These are phyloP conservation scores for Crioceris asparagi DNA, from an alignment of 2,888 invertebrate species.

Conservation along the genomic window DNA sequence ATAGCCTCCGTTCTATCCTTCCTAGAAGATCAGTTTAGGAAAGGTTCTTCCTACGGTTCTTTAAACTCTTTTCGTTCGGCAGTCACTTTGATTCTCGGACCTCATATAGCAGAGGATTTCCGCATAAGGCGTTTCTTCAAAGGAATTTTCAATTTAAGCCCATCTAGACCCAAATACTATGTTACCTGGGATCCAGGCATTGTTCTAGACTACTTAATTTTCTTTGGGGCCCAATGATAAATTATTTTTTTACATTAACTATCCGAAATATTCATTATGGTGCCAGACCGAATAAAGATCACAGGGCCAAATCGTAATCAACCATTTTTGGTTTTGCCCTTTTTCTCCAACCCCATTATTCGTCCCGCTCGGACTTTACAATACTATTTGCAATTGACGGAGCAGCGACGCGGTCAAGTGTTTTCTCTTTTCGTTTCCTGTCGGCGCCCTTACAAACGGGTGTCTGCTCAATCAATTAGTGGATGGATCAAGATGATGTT, in stretches of 20 bases:
- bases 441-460: no score
- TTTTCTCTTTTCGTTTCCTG: no score
- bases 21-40: conserved; percentile 7
- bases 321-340: background rate
- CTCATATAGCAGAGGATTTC: conserved; percentile 9
- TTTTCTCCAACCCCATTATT: background rate
- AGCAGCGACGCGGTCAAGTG: no score
- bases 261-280: background rate
- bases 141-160: conserved; percentile 12
- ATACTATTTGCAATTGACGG: background rate
- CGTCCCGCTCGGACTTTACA: background rate
- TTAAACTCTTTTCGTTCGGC: conserved; percentile 15
- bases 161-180: conserved; percentile 10
- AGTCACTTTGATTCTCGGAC: conserved; percentile 8
- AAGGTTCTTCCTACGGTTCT: conserved; percentile 12
- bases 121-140: conserved; percentile 15
- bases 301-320: background rate
- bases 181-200: conserved; percentile 12
- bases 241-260: no score
- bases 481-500: conserved; percentile 8
- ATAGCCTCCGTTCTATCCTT: conserved; percentile 8
- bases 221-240: no score
- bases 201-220: conserved; percentile 11
- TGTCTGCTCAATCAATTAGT: conserved; percentile 8
- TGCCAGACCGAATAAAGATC: background rate